Evolutionary conservation across 2,113 vertebrate species (phyloP).

Genomic region (Vidua macroura): DNA sequence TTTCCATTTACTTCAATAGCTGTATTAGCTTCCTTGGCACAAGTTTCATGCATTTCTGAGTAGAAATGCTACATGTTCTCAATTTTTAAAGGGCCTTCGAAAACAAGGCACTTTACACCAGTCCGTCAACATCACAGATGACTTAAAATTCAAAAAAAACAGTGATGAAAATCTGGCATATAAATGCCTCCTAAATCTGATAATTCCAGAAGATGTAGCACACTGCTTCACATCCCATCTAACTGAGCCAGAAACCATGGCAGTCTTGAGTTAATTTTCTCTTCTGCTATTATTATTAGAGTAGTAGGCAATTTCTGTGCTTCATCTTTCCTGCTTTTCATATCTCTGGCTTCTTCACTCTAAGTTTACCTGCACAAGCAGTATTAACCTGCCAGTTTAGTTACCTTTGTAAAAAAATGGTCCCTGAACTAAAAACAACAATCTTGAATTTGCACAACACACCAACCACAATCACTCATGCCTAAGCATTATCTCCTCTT

Average conservation of each 20-base stretch:
- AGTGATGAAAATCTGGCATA: neutral
- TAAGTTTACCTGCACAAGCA: neutral
- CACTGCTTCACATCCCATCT: neutral
- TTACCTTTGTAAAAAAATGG: neutral
- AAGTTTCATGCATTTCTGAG: neutral
- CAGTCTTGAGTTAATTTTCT: neutral
- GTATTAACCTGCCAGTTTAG: neutral
- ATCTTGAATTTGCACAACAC: neutral
- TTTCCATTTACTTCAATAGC: neutral
- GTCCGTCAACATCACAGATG: neutral
- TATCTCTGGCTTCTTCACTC: neutral
- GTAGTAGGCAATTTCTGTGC: neutral
- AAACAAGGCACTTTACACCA: neutral
- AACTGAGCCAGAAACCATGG: neutral
- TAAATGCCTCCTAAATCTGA: neutral
- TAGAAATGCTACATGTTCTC: neutral
- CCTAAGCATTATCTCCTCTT: neutral
- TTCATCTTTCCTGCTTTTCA: neutral
- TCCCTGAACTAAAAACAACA: neutral
- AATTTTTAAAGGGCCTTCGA: slow-evolving; percentile 19
- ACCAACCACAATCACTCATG: neutral
- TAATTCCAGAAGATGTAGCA: neutral
- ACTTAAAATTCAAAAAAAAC: slow-evolving; percentile 30
- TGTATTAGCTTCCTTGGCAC: neutral
- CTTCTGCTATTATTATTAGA: neutral